A percentile compares a stretch with the other conserved stretches of the same genome.
phyloP scores from a whole-genome alignment of 2,797 vertebrate genomes.

The Poeciliopsis infans region DNA sequence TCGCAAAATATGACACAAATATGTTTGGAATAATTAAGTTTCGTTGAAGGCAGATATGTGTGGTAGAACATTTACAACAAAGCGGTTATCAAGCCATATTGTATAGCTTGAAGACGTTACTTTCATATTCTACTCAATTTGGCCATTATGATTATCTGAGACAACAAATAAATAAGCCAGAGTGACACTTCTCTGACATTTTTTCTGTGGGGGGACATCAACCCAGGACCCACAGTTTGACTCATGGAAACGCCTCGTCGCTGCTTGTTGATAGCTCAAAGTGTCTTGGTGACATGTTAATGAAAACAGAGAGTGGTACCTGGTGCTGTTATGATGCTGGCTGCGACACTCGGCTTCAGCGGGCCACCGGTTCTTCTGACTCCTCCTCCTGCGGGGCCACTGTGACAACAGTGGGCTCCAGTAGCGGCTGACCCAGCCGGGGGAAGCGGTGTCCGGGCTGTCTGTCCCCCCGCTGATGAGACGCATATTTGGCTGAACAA shows the following conservation, averaged over 20 bases:
- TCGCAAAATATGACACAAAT: background rate
- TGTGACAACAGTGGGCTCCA: slow-evolving; percentile 15
- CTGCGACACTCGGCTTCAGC: background rate
- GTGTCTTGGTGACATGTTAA: background rate
- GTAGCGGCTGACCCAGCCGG: background rate
- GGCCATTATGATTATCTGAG: background rate
- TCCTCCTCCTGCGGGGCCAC: slow-evolving; percentile 7
- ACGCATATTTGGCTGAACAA: slow-evolving; percentile 47
- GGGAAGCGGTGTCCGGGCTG: background rate
- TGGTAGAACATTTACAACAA: background rate
- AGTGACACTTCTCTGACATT: background rate
- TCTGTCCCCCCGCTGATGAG: slow-evolving; percentile 12
- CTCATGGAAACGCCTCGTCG: background rate
- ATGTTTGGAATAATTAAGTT: background rate
- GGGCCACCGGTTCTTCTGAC: background rate
- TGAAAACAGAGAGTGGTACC: slow-evolving; percentile 16
- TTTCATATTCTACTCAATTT: background rate
- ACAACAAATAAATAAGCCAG: background rate
- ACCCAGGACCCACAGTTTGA: background rate
- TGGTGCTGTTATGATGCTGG: background rate
- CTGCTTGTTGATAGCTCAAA: too few species aligned
- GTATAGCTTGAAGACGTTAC: background rate
- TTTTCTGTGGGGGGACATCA: too few species aligned
- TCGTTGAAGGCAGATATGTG: background rate
- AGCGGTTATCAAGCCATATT: background rate